Evolutionary conservation across 2,888 invertebrate genomes (phyloP).

Genomic region (Hoplodrina blanda): DNA sequence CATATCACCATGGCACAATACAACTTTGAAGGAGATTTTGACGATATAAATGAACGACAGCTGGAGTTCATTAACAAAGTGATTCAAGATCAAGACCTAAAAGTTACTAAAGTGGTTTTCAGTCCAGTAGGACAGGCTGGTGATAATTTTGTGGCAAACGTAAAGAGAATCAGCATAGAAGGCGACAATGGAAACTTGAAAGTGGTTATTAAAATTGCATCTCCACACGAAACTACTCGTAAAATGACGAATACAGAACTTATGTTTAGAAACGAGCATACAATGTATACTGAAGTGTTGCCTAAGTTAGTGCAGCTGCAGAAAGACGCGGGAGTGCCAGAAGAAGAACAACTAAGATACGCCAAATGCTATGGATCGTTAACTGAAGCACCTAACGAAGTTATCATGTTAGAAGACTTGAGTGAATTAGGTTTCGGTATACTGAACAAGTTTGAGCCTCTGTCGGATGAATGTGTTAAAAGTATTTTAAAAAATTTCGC

Average conservation of each 20-base stretch:
- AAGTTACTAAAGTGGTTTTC: slow-evolving; percentile 65
- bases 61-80: slow-evolving; percentile 68
- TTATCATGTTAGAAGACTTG: slow-evolving; percentile 76
- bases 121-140: slow-evolving; percentile 69
- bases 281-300: slow-evolving; percentile 70
- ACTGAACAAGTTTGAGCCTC: slow-evolving; percentile 69
- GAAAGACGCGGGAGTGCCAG: slow-evolving; percentile 65
- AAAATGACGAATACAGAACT: slow-evolving; percentile 44
- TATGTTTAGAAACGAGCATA: slow-evolving; percentile 71
- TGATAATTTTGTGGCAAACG: slow-evolving; percentile 70
- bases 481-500: slow-evolving; percentile 73
- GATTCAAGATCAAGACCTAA: slow-evolving; percentile 67
- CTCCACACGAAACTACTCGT: slow-evolving; percentile 60
- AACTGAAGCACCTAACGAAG: slow-evolving; percentile 68
- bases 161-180: slow-evolving; percentile 66
- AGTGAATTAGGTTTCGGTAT: slow-evolving; percentile 64
- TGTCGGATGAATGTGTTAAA: slow-evolving; percentile 68
- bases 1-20: slow-evolving; percentile 58
- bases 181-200: slow-evolving; percentile 58
- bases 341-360: slow-evolving; percentile 66
- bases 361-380: slow-evolving; percentile 72
- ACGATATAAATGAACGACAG: slow-evolving; percentile 64
- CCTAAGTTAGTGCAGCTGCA: slow-evolving; percentile 72
- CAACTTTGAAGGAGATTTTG: slow-evolving; percentile 68
- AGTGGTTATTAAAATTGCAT: slow-evolving; percentile 75